Conservation (phyloP, 1,140 invertebrate species). For the Drosophila sulfurigaster region DNA sequence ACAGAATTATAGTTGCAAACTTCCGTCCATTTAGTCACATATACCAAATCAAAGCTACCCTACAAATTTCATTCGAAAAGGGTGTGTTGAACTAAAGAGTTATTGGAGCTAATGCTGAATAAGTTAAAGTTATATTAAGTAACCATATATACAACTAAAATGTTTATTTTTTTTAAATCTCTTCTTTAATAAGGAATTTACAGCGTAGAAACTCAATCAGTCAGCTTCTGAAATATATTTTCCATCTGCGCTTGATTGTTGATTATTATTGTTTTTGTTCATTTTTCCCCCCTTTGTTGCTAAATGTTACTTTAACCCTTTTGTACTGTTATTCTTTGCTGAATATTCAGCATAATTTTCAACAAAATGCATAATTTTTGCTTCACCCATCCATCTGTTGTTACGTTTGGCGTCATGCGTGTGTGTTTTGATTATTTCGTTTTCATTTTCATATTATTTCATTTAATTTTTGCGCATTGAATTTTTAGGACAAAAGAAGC, state of each 20-base stretch:
- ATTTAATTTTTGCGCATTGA: constrained; percentile 31
- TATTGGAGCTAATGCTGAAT: background rate
- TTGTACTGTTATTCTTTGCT: constrained; percentile 2
- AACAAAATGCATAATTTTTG: constrained; percentile 17
- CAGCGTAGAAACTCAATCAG: too few relatives aligned
- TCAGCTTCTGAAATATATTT: too few relatives aligned
- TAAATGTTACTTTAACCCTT: background rate
- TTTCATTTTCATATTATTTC: constrained; percentile 43
- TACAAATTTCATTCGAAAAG: background rate
- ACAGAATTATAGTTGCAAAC: background rate
- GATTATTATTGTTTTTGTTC: too few relatives aligned
- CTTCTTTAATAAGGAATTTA: too few relatives aligned
- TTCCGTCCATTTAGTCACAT: constrained; percentile 2
- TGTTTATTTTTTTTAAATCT: too few relatives aligned
- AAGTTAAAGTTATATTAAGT: too few relatives aligned
- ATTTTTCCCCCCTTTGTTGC: background rate
- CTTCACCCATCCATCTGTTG: background rate
- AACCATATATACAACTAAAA: too few relatives aligned
- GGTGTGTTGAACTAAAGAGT: background rate
- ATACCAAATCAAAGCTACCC: constrained; percentile 6
- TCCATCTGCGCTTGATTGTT: too few relatives aligned
- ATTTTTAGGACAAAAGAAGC: constrained; percentile 28
- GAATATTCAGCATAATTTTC: background rate
- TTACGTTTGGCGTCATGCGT: background rate
- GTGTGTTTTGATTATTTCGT: constrained; percentile 31